Base-by-base conservation (phyloP, 2,113 vertebrate species). In the Calonectris borealis region DNA sequence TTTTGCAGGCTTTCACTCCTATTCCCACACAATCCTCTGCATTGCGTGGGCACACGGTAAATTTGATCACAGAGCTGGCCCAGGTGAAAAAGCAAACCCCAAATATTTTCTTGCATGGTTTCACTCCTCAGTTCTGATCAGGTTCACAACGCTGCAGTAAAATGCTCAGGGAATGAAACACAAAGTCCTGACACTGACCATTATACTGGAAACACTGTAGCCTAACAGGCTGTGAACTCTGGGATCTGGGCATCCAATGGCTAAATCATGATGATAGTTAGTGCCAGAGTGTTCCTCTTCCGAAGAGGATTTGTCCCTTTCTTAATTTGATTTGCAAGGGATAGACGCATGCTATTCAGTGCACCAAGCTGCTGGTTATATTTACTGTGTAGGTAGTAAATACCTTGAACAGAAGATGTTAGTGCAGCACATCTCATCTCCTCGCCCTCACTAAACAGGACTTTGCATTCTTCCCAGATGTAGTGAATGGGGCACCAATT, bases 21-120 rank as follows among this genome's bases (percentile, higher is more conserved):
- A 51, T 77, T 94, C 44, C 52, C 83, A 72, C 38, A 29, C 19
- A 55, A 22, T 83, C 40, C 19, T 69, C 62, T 77, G 24, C 0
- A 0, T 24, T 42, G 1, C 29, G 32, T 72, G 68, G 46, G 25
- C 13, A 46, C 10, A n/a, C 0, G 0, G 75, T 22, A 55, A 27
- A 69, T 77, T 18, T 48, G 40, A 69, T 65, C 3, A 34, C 20
- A 51, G 58, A 77, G 34, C 14, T 69, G 34, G 44, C 82, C 17
- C 36, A 52, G 31, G 69, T 32, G 13, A 78, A 65, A 55, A 70
- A 66, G 31, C 8, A 44, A 54, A 61, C 22, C 21, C 52, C 26
- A 66, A 20, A 20, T 51, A 49, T 65, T 90, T 92, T 60, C 26
- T 58, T 79, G 29, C 31, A 65, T 36, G 27, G 44, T 71, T 85